Evolutionary conservation across 2,113 vertebrate genomes (phyloP).

Genomic region (Mormyrus lacerda): DNA sequence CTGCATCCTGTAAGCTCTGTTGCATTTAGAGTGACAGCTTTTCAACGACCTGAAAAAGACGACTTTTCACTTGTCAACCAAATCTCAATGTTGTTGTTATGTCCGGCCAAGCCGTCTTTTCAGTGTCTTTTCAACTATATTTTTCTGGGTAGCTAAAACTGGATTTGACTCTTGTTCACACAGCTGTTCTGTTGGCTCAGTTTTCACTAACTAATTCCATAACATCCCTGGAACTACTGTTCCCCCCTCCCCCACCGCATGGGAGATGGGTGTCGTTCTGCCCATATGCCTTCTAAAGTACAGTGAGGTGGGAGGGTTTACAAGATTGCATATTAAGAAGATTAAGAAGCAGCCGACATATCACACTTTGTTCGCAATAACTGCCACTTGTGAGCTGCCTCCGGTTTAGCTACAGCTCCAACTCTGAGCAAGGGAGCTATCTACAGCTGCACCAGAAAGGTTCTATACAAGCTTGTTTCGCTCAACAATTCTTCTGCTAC

Average conservation of each 20-base stretch:
- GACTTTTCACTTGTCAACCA: not conserved
- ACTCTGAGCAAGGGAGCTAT: not conserved
- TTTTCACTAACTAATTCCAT: not conserved
- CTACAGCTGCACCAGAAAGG: not conserved
- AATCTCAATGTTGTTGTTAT: not conserved
- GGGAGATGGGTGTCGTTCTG: not conserved
- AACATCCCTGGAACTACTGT: conserved; percentile 3
- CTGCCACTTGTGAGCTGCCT: not conserved
- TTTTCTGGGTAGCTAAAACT: not conserved
- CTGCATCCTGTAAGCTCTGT: not conserved
- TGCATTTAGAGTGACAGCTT: not conserved
- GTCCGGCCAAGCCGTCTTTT: not conserved
- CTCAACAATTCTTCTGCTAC: not conserved
- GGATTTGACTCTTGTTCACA: not conserved
- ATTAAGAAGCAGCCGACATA: not conserved
- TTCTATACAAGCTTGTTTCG: not conserved
- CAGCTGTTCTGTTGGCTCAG: conserved; percentile 29
- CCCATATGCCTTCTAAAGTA: not conserved
- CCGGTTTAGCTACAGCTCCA: not conserved
- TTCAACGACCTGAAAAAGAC: not conserved
- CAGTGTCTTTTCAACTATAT: not conserved
- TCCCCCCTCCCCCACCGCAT: not conserved
- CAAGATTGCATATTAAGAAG: not conserved
- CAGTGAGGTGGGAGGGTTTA: not conserved
- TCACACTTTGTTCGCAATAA: not conserved